These are phyloP conservation scores for Cathartes aura DNA, from an alignment of 2,113 vertebrate genomes.

Conservation along the genomic window DNA sequence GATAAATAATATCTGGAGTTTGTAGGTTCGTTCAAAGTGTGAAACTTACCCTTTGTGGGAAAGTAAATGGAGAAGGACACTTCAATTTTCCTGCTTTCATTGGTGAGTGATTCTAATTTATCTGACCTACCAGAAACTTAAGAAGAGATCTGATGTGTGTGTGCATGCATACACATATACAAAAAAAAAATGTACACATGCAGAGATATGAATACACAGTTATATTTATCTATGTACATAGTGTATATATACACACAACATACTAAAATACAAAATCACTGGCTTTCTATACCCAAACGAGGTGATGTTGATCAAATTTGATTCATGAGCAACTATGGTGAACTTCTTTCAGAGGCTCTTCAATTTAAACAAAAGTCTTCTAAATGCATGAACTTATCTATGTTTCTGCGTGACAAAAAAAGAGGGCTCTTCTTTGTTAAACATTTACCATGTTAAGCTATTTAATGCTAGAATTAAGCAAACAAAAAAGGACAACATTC, in stretches of 20 bases:
- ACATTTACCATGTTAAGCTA: not conserved
- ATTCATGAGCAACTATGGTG: not conserved
- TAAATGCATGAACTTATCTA: not conserved
- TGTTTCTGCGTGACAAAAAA: not conserved
- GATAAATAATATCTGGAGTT: not conserved
- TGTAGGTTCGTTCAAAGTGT: not conserved
- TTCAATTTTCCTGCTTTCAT: not conserved
- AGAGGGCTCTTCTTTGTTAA: not conserved
- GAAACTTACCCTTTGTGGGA: not conserved
- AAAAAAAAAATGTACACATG: not conserved
- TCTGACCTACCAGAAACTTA: not conserved
- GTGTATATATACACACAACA: not conserved
- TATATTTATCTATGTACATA: not conserved
- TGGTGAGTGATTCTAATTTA: not conserved
- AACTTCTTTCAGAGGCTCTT: not conserved
- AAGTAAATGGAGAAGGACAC: not conserved
- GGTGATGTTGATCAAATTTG: not conserved
- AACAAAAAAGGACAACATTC: slow-evolving; percentile 1
- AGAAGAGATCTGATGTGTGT: not conserved
- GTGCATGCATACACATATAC: not conserved
- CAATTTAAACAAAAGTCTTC: not conserved
- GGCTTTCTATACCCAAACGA: not conserved
- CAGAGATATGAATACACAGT: not conserved
- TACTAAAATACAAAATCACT: not conserved
- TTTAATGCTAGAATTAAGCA: slow-evolving; percentile 3